Conservation (phyloP, 2,888 invertebrate genomes). For the Temnothorax rugatulus region DNA sequence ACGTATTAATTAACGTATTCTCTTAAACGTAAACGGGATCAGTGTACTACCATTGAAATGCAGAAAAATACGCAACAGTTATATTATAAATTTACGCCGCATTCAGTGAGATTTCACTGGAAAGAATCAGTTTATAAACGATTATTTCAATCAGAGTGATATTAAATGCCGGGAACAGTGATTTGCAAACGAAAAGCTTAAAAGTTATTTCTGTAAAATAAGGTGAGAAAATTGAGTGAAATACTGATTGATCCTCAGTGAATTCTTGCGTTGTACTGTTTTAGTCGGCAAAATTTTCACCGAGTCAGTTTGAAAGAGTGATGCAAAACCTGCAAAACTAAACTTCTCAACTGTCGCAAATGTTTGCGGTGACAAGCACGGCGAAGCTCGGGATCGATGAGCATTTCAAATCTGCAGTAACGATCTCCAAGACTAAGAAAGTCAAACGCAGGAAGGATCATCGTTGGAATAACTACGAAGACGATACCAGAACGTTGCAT, state of each 20-base stretch:
- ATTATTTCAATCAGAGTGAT: background rate
- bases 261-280: background rate
- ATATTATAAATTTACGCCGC: background rate
- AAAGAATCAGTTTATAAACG: background rate
- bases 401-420: background rate
- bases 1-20: no score
- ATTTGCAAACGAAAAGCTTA: background rate
- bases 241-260: background rate
- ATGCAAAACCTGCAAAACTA: conserved; percentile 1
- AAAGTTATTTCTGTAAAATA: no score
- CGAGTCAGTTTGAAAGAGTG: background rate
- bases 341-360: background rate
- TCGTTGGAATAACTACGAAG: background rate
- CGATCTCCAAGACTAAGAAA: background rate
- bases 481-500: background rate
- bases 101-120: background rate
- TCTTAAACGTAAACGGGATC: background rate
- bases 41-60: background rate
- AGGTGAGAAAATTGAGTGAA: background rate
- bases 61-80: background rate
- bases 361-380: background rate
- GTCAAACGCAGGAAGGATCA: background rate
- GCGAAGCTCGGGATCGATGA: background rate
- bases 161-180: background rate
- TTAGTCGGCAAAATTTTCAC: background rate